Evolutionary conservation across 2,888 invertebrate species (phyloP), one percentile per base, ranked within the genome.

Genomic region (Torymus auratus): DNA sequence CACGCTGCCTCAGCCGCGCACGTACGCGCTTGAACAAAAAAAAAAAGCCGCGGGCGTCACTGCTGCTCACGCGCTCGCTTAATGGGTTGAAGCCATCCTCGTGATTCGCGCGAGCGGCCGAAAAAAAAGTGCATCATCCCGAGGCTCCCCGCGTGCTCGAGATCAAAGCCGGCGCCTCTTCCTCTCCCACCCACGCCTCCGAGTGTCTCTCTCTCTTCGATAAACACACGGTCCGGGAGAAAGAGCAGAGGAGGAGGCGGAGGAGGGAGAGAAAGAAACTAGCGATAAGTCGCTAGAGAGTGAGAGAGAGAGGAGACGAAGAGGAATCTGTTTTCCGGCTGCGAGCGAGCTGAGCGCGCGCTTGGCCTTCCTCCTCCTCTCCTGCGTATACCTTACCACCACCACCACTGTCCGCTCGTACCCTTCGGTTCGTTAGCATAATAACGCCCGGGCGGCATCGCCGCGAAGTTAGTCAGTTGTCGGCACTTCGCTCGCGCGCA

Each of bases 381-480:
- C 60, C 55, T 69, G 14, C 20, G 20, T 69, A 23, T 62, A 20
- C 28, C 55, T 15, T n/a, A 69, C 70, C 77, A 62, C 76, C 77
- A 62, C 76, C 69, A 60, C 75, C 62, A 64, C 70, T 58, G 41
- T 41, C 41, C 41, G 41, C 41, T 41, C 41, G 41, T 41, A 61
- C 64, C 65, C 28, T 41, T 53, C 61, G 15, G 84, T 86, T 88
- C 87, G 86, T 88, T 87, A 87, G 88, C 89, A 89, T 90, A 89
- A 89, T 89, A 90, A 88, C 61, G 86, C 86, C 85, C 86, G 87
- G 86, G 87, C 64, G 64, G 89, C 86, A 87, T 88, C 83, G 87
- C 86, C 85, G 85, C 85, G 82, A 84, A 86, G 84, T 85, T 88
- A 87, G 87, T 89, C 89, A 89, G 88, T 89, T 86, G 85, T 84